Conservation (phyloP, 1,140 invertebrate species). For the Delia radicum region DNA sequence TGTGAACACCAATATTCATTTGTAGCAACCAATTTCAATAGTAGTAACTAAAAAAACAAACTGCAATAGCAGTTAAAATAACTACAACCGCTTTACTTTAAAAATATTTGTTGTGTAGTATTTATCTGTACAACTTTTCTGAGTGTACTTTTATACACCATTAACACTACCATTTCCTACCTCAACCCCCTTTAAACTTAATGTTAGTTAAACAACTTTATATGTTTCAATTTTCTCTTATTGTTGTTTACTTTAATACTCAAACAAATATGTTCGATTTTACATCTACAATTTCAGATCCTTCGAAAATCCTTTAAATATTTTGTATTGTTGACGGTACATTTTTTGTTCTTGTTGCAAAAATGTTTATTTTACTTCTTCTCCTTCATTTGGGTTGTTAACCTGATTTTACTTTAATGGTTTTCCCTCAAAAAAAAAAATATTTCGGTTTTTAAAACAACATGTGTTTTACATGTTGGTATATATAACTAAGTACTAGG, state of each 20-base stretch:
- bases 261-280: conserved; percentile 21
- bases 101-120: too few relatives aligned
- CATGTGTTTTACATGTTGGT: conserved; percentile 6
- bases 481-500: neutral
- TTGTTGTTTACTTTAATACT: conserved; percentile 12
- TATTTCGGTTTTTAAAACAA: neutral
- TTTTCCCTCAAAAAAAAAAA: neutral
- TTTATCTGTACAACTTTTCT: too few relatives aligned
- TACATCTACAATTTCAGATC: neutral
- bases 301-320: too few relatives aligned
- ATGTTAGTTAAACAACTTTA: neutral
- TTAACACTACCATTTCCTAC: conserved; percentile 15
- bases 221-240: neutral
- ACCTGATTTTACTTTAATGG: conserved; percentile 13
- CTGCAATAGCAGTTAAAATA: too few relatives aligned
- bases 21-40: too few relatives aligned
- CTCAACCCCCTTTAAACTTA: neutral
- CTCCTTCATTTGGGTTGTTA: conserved; percentile 13
- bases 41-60: too few relatives aligned
- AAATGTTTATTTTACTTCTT: neutral
- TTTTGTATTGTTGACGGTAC: too few relatives aligned
- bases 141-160: too few relatives aligned
- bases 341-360: neutral
- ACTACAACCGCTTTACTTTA: too few relatives aligned
- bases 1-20: too few relatives aligned